Conservation (phyloP, 1,140 invertebrate genomes). For the Trialeurodes vaporariorum region DNA sequence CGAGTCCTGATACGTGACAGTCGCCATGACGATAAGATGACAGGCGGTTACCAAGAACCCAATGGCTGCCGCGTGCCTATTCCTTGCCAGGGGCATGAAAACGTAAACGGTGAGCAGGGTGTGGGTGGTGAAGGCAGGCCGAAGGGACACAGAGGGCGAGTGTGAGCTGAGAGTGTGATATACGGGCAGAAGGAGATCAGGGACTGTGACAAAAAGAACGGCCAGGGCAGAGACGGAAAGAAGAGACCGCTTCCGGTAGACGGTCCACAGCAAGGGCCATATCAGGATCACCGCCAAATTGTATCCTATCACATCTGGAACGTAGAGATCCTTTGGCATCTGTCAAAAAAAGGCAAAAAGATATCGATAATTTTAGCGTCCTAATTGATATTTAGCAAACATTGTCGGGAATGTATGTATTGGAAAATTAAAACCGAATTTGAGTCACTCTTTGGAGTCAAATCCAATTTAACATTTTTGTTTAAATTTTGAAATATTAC, state of each 20-base stretch:
- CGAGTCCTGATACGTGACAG: slow-evolving; percentile 47
- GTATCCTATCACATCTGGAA: slow-evolving; percentile 26
- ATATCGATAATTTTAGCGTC: slow-evolving; percentile 14
- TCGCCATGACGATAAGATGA: slow-evolving; percentile 47
- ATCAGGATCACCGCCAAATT: slow-evolving; percentile 17
- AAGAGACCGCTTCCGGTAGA: slow-evolving; percentile 27
- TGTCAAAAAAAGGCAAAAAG: slow-evolving; percentile 27
- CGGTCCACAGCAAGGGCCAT: slow-evolving; percentile 21
- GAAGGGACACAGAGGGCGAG: slow-evolving; percentile 15
- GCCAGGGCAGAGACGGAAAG: slow-evolving; percentile 30
- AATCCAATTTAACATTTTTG: no score
- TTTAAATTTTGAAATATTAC: no score
- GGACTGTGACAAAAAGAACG: slow-evolving; percentile 24
- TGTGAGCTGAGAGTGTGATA: slow-evolving; percentile 15
- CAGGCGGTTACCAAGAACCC: slow-evolving; percentile 47
- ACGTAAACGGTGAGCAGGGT: slow-evolving; percentile 61
- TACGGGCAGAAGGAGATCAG: slow-evolving; percentile 27
- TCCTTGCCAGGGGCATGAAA: slow-evolving; percentile 59
- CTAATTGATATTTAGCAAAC: no score
- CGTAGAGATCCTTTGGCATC: slow-evolving; percentile 32
- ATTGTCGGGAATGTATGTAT: no score
- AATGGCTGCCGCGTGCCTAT: slow-evolving; percentile 49
- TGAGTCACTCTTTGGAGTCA: no score
- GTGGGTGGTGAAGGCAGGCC: slow-evolving; percentile 56
- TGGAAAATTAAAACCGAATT: no score